phyloP scores from a whole-genome alignment of 2,797 vertebrate genomes.

The Amazona finschi region DNA sequence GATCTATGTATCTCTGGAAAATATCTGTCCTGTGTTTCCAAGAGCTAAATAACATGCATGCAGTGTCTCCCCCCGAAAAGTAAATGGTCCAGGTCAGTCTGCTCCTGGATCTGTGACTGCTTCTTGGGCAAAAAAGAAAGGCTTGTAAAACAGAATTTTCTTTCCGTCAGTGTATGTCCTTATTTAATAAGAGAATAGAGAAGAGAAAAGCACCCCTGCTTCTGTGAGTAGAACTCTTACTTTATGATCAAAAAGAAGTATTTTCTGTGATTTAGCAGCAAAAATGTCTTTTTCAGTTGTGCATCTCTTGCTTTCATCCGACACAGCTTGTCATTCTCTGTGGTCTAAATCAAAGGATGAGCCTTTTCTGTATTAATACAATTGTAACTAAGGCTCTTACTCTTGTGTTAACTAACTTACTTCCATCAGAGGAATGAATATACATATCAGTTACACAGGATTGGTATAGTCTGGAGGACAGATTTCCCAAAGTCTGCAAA shows the following conservation, averaged over 20 bases:
- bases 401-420: not conserved
- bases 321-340: not conserved
- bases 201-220: not conserved
- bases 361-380: not conserved
- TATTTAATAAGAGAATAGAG: not conserved
- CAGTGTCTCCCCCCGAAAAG: fast-evolving
- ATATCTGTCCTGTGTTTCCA: not conserved
- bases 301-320: not conserved
- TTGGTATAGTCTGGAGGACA: not conserved
- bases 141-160: not conserved
- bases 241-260: not conserved
- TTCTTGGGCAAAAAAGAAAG: not conserved
- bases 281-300: not conserved
- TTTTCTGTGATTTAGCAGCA: not conserved
- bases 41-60: not conserved
- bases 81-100: not conserved
- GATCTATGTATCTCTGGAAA: not conserved
- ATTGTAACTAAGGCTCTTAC: not conserved
- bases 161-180: not conserved
- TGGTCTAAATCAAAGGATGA: not conserved
- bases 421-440: not conserved
- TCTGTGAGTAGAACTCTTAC: not conserved
- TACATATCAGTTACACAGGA: not conserved
- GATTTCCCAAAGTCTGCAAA: not conserved
- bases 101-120: not conserved